Conservation (phyloP, 2,797 vertebrate genomes). For the Acipenser ruthenus region DNA sequence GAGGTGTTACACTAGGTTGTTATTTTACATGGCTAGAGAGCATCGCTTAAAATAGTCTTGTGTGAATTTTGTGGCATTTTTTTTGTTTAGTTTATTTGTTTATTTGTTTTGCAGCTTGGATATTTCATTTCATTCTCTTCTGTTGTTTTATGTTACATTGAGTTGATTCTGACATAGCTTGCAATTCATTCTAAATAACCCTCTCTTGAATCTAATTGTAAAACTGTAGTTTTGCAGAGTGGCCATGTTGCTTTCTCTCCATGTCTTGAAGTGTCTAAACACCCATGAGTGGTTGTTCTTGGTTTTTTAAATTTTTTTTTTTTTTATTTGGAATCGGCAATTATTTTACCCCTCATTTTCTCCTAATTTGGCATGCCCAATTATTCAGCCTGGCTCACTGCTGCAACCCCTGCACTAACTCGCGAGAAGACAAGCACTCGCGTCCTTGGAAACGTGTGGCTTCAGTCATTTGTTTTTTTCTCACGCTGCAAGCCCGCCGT, state of each 20-base stretch:
- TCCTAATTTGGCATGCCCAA: too few species aligned
- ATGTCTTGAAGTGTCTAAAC: conserved; percentile 29
- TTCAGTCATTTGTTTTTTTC: too few species aligned
- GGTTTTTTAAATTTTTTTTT: not conserved
- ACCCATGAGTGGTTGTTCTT: not conserved
- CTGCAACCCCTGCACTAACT: too few species aligned
- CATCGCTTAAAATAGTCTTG: conserved; percentile 27
- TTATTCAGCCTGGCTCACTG: too few species aligned
- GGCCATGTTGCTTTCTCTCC: conserved; percentile 38
- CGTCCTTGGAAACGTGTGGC: too few species aligned
- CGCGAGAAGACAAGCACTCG: too few species aligned
- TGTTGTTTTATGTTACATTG: conserved; percentile 29
- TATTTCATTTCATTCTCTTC: conserved; percentile 32
- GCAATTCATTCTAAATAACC: conserved; percentile 18
- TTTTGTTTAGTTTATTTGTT: conserved; percentile 1
- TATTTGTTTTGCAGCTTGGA: conserved; percentile 13
- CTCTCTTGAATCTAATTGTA: conserved; percentile 12
- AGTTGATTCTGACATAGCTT: conserved; percentile 36
- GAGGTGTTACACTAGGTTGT: conserved; percentile 39
- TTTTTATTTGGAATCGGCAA: not conserved
- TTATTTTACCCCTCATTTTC: too few species aligned
- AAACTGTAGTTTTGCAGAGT: conserved; percentile 21
- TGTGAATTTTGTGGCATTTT: conserved; percentile 25
- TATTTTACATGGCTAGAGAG: conserved; percentile 42
- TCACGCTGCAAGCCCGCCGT: too few species aligned